Conservation (phyloP, 1,140 invertebrate genomes). For the Cephus cinctus region DNA sequence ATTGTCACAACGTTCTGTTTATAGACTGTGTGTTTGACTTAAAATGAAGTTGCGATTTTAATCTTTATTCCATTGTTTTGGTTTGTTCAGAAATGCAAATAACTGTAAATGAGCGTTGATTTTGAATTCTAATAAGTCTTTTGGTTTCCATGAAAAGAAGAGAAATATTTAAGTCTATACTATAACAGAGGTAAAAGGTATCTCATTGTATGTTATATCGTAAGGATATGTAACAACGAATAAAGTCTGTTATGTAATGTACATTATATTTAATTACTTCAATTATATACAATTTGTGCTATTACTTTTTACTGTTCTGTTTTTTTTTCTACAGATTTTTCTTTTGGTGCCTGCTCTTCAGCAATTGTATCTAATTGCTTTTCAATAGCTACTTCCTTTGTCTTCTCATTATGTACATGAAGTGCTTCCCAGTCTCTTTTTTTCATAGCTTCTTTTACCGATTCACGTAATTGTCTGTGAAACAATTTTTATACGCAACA, state of each 20-base stretch:
- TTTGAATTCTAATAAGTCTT: too few species aligned
- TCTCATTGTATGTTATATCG: too few species aligned
- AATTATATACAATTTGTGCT: background rate
- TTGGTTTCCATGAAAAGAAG: too few species aligned
- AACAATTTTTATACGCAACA: background rate
- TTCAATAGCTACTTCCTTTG: background rate
- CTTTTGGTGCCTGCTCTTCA: background rate
- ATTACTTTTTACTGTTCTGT: background rate
- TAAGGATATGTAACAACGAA: constrained; percentile 3
- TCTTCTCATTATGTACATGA: constrained; percentile 1
- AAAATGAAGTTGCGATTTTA: too few species aligned
- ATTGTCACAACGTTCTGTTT: too few species aligned
- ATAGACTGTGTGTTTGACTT: too few species aligned
- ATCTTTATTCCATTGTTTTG: too few species aligned
- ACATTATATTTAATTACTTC: background rate
- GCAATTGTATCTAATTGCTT: background rate
- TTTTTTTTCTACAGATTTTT: background rate
- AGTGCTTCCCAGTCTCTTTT: constrained; percentile 20
- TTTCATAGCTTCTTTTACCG: background rate
- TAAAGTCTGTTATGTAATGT: constrained; percentile 3
- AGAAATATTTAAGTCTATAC: too few species aligned
- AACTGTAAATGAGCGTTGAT: too few species aligned
- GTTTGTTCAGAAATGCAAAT: too few species aligned
- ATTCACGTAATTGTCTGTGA: background rate
- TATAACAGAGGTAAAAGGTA: too few species aligned